phyloP scores from a whole-genome alignment of 1,140 invertebrate genomes.

The Parasteatoda tepidariorum region DNA sequence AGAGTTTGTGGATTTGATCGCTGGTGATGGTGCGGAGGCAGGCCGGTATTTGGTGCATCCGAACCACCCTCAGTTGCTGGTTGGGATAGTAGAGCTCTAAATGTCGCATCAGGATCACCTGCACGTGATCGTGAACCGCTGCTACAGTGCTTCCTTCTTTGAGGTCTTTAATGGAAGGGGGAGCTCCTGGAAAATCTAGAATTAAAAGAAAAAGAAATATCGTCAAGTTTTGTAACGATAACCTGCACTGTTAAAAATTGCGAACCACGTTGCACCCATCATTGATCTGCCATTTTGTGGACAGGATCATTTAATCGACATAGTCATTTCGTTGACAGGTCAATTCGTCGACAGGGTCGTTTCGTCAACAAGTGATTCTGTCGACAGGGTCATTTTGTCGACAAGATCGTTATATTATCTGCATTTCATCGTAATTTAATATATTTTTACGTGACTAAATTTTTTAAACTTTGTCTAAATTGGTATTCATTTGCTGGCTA shows the following conservation, averaged over 20 bases:
- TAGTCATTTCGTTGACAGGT: too few relatives aligned
- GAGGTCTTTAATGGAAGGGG: neutral
- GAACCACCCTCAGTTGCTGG: neutral
- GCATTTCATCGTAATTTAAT: too few relatives aligned
- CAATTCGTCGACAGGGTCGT: too few relatives aligned
- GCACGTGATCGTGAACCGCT: neutral
- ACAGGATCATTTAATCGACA: too few relatives aligned
- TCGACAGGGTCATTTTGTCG: too few relatives aligned
- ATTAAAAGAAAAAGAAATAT: neutral
- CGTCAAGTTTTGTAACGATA: neutral
- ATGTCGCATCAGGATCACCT: neutral
- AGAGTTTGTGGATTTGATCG: neutral
- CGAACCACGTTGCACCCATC: too few relatives aligned
- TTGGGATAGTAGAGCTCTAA: neutral
- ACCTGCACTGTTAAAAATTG: neutral
- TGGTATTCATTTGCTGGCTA: too few relatives aligned
- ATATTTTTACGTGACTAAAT: too few relatives aligned
- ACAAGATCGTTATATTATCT: too few relatives aligned
- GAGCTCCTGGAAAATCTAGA: neutral
- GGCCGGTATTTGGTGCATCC: neutral
- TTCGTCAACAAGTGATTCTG: too few relatives aligned
- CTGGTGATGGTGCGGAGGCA: neutral
- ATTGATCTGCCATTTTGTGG: too few relatives aligned
- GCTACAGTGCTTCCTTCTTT: neutral
- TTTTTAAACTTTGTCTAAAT: too few relatives aligned